phyloP scores from a whole-genome alignment of 2,888 invertebrate genomes.

The Lithophane semibrunnea region DNA sequence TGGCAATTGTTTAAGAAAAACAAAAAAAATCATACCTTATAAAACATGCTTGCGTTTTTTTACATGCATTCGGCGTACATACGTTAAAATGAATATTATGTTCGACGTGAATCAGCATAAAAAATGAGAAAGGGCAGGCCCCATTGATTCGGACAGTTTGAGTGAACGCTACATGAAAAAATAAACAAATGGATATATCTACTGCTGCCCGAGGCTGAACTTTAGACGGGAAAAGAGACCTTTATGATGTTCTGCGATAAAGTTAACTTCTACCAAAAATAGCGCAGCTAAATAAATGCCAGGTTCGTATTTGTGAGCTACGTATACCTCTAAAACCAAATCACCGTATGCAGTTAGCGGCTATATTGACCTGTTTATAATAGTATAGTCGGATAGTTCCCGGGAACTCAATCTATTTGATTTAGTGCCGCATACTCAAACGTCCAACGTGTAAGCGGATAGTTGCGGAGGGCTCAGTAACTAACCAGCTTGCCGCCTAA shows the following conservation, averaged over 20 bases:
- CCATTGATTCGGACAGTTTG: conserved; percentile 47
- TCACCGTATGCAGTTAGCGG: conserved; percentile 19
- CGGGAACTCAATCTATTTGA: conserved; percentile 54
- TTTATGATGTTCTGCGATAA: conserved; percentile 20
- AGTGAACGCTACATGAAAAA: conserved; percentile 29
- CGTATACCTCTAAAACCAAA: conserved; percentile 12
- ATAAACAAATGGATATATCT: conserved; percentile 34
- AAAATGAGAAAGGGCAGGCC: conserved; percentile 39
- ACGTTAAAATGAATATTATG: conserved; percentile 25
- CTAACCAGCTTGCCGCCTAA: conserved; percentile 23
- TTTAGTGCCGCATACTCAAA: conserved; percentile 44
- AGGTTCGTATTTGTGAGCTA: background rate
- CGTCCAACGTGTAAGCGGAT: conserved; percentile 31
- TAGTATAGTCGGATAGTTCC: conserved; percentile 24
- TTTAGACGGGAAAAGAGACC: conserved; percentile 3
- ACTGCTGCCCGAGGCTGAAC: conserved; percentile 12
- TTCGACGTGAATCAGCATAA: conserved; percentile 32
- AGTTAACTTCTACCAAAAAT: conserved; percentile 4
- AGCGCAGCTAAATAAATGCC: background rate
- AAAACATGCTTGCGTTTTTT: background rate
- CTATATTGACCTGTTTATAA: conserved; percentile 41
- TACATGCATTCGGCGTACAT: background rate
- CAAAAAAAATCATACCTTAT: too few species aligned
- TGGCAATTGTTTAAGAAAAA: background rate
- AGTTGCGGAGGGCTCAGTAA: conserved; percentile 42